Evolutionary conservation across 2,113 vertebrate species (phyloP).

Genomic region (Pomatostomus ruficeps): DNA sequence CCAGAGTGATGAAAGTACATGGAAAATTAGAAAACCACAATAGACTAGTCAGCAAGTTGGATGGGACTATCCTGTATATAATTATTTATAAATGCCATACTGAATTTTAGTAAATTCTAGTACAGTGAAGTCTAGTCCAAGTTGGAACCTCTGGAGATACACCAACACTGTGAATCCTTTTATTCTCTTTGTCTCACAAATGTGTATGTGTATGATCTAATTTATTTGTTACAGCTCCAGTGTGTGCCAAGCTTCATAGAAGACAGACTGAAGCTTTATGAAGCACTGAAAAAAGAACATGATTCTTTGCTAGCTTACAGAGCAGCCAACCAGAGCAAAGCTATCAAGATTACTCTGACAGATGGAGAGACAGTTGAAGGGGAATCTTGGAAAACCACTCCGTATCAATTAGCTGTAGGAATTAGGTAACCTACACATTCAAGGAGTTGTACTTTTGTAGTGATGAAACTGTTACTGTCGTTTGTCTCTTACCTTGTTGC

Average conservation of each 20-base stretch:
- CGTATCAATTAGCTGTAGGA: conserved; percentile 67
- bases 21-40: background rate
- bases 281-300: conserved; percentile 69
- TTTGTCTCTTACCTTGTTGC: background rate
- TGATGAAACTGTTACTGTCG: background rate
- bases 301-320: conserved; percentile 52
- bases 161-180: background rate
- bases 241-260: conserved; percentile 61
- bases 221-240: conserved; percentile 30
- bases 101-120: background rate
- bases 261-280: conserved; percentile 71
- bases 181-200: background rate
- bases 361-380: conserved; percentile 57
- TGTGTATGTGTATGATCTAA: background rate
- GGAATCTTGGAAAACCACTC: conserved; percentile 73
- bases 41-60: background rate
- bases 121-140: background rate
- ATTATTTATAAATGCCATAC: background rate
- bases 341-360: conserved; percentile 61
- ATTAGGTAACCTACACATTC: conserved; percentile 66
- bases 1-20: background rate
- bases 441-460: background rate
- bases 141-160: background rate
- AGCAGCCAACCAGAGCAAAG: conserved; percentile 32
- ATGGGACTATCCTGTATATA: background rate